phyloP scores from a whole-genome alignment of 2,113 vertebrate genomes.

The Drymodes brunneopygia region DNA sequence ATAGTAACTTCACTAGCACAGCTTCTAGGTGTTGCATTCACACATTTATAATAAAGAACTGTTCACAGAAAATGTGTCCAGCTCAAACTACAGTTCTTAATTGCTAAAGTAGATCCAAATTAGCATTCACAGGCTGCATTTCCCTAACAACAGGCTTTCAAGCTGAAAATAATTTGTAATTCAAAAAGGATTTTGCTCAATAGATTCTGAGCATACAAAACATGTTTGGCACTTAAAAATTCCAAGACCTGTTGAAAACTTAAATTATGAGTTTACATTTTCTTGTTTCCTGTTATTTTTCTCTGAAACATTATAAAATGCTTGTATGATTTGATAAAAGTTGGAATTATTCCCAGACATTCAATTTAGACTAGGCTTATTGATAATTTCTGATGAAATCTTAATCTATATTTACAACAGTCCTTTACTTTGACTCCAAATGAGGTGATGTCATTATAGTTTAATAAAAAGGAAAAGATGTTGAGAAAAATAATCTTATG shows the following conservation, averaged over 20 bases:
- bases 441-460: neutral
- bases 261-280: conserved; percentile 32
- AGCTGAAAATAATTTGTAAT: conserved; percentile 67
- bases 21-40: conserved; percentile 2
- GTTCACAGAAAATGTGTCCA: neutral
- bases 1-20: neutral
- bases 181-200: conserved; percentile 60
- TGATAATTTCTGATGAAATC: conserved; percentile 3
- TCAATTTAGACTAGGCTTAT: neutral
- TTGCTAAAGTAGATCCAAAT: conserved; percentile 52
- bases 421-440: conserved; percentile 10
- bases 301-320: neutral
- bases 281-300: conserved; percentile 26
- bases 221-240: conserved; percentile 26
- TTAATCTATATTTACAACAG: conserved; percentile 9
- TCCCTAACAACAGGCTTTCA: conserved; percentile 62
- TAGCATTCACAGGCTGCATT: conserved; percentile 54
- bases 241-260: conserved; percentile 45
- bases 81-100: conserved; percentile 35
- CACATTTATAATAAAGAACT: neutral
- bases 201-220: conserved; percentile 36
- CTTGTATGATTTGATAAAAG: neutral
- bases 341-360: conserved; percentile 9
- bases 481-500: neutral
- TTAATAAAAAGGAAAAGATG: conserved; percentile 14